A percentile compares a stretch with the other conserved stretches of the same genome.
Conservation (phyloP, 2,888 invertebrate genomes). For the Clanis bilineata region DNA sequence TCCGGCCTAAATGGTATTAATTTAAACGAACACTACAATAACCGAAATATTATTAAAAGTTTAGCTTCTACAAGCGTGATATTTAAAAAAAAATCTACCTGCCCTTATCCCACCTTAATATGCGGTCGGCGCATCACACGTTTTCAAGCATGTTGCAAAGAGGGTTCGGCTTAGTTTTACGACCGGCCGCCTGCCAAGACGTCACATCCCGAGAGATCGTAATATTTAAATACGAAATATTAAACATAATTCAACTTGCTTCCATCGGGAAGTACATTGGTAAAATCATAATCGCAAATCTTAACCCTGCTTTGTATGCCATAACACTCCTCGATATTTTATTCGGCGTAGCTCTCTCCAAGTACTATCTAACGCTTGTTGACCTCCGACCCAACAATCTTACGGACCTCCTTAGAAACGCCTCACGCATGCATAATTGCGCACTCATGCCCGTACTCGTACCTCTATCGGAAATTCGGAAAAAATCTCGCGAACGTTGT, state of each 20-base stretch:
- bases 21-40: too few relatives aligned
- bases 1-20: too few relatives aligned
- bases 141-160: too few relatives aligned
- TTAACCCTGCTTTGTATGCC: slow-evolving; percentile 50
- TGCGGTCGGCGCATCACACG: too few relatives aligned
- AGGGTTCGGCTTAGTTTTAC: too few relatives aligned
- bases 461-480: slow-evolving; percentile 40
- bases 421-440: slow-evolving; percentile 65
- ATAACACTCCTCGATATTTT: slow-evolving; percentile 55
- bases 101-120: too few relatives aligned
- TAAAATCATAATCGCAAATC: slow-evolving; percentile 22
- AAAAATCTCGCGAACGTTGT: slow-evolving; percentile 2
- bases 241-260: background rate
- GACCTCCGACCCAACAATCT: slow-evolving; percentile 66
- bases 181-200: too few relatives aligned
- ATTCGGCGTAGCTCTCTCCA: slow-evolving; percentile 47
- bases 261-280: slow-evolving; percentile 5
- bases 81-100: too few relatives aligned
- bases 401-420: slow-evolving; percentile 53
- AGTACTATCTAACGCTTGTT: slow-evolving; percentile 62
- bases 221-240: too few relatives aligned
- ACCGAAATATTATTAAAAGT: too few relatives aligned
- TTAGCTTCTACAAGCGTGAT: too few relatives aligned
- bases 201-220: too few relatives aligned
- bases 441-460: slow-evolving; percentile 37